These are phyloP conservation scores for Pteruthius melanotis DNA, from an alignment of 2,113 vertebrate genomes.

Conservation along the genomic window DNA sequence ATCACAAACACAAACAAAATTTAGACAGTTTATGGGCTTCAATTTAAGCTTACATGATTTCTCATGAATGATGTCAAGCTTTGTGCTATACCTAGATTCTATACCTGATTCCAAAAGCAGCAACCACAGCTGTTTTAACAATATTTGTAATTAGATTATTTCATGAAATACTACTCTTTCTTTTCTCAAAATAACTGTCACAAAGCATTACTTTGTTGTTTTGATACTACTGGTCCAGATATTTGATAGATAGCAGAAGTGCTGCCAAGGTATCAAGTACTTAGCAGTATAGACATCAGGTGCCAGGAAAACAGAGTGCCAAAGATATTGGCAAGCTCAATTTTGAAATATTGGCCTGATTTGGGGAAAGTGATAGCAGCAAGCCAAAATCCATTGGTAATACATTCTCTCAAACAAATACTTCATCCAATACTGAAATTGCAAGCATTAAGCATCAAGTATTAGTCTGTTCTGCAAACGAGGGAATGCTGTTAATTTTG, in stretches of 20 bases:
- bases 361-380: not conserved
- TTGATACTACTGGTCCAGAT: not conserved
- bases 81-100: not conserved
- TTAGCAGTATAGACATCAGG: not conserved
- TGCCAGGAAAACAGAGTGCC: not conserved
- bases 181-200: not conserved
- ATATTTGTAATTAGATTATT: not conserved
- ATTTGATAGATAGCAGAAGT: not conserved
- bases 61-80: not conserved
- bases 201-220: conserved; percentile 7
- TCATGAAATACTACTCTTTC: not conserved
- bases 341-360: not conserved
- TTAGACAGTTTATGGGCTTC: not conserved
- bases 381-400: not conserved
- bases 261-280: conserved; percentile 29
- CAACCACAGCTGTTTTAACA: not conserved
- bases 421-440: not conserved
- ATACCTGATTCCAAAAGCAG: not conserved
- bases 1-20: conserved; percentile 4
- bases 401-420: not conserved
- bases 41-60: not conserved
- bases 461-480: not conserved
- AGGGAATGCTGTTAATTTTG: not conserved
- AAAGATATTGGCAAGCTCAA: conserved; percentile 1
- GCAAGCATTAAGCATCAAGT: not conserved